These are phyloP conservation scores for Vulpes ferrilata DNA, from an alignment of 2,113 vertebrate genomes.

Conservation along the genomic window DNA sequence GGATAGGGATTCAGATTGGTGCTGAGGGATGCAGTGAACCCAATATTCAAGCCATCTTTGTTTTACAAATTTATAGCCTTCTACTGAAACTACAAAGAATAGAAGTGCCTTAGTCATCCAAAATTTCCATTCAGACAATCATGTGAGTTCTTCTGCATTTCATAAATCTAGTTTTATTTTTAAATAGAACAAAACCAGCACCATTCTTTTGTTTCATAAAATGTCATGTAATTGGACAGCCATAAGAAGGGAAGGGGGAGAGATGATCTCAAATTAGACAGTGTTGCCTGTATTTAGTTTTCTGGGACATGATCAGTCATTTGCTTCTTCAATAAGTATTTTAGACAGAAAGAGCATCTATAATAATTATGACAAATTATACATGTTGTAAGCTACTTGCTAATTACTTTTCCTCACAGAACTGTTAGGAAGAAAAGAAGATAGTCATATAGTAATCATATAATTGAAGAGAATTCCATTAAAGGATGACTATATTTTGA, in stretches of 20 bases:
- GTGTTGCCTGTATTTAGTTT: slow-evolving; percentile 26
- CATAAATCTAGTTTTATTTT: slow-evolving; percentile 29
- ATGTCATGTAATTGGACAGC: not conserved
- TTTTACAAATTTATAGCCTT: not conserved
- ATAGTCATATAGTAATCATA: slow-evolving; percentile 1
- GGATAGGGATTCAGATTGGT: not conserved
- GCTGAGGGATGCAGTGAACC: not conserved
- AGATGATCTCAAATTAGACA: not conserved
- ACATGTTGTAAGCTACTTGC: slow-evolving; percentile 53
- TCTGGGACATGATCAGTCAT: slow-evolving; percentile 43
- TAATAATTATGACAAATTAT: slow-evolving; percentile 66
- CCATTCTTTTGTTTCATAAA: slow-evolving; percentile 22
- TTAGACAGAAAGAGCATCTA: slow-evolving; percentile 65
- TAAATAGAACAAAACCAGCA: slow-evolving; percentile 7
- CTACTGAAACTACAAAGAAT: not conserved
- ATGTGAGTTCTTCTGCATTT: slow-evolving; percentile 13
- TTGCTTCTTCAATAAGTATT: slow-evolving; percentile 63
- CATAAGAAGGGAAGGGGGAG: not conserved
- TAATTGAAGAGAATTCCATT: slow-evolving; percentile 37
- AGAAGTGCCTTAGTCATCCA: not conserved
- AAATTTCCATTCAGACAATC: not conserved
- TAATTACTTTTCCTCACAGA: slow-evolving; percentile 48
- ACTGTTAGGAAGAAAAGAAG: not conserved
- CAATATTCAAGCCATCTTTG: not conserved
- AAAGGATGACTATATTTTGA: slow-evolving; percentile 36